A percentile compares a stretch with the other conserved stretches of the same genome.
These are phyloP conservation scores for Dorcus hopei DNA, from an alignment of 2,888 invertebrate genomes.

Conservation along the genomic window DNA sequence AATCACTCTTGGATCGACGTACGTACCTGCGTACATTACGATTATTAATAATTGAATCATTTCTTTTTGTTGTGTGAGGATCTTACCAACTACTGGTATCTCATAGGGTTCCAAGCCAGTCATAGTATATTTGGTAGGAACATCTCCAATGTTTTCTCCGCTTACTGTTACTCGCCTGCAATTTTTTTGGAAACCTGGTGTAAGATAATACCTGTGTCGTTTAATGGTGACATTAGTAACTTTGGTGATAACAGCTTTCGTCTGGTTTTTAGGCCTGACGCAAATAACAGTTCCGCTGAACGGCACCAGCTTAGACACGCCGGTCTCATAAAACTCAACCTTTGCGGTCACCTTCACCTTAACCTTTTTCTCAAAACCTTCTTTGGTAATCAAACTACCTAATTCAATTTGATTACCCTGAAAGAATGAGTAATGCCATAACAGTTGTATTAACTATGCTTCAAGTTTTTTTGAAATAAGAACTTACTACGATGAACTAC, in stretches of 20 bases:
- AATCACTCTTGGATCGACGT: conserved; percentile 67
- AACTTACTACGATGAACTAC: conserved; percentile 42
- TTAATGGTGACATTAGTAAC: conserved; percentile 59
- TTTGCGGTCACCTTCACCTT: conserved; percentile 62
- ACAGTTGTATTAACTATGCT: conserved; percentile 14
- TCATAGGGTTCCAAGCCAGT: conserved; percentile 63
- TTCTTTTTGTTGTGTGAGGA: background rate
- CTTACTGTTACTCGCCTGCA: conserved; percentile 62
- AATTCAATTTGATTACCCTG: conserved; percentile 54
- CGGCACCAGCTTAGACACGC: conserved; percentile 58
- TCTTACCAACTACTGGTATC: conserved; percentile 64
- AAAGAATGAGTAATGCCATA: conserved; percentile 43
- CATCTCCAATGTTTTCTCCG: conserved; percentile 60
- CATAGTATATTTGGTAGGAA: conserved; percentile 62
- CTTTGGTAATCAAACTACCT: conserved; percentile 42
- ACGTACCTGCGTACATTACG: conserved; percentile 52
- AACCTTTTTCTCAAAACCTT: conserved; percentile 59
- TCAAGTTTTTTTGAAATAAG: conserved; percentile 33
- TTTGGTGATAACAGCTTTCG: conserved; percentile 54
- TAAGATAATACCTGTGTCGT: conserved; percentile 54
- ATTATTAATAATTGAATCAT: background rate
- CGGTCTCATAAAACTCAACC: conserved; percentile 67
- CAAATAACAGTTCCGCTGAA: conserved; percentile 59
- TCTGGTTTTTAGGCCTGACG: conserved; percentile 50
- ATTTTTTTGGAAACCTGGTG: conserved; percentile 62